Evolutionary conservation across 2,888 invertebrate species (phyloP).

Genomic region (Drosophila planitibia): DNA sequence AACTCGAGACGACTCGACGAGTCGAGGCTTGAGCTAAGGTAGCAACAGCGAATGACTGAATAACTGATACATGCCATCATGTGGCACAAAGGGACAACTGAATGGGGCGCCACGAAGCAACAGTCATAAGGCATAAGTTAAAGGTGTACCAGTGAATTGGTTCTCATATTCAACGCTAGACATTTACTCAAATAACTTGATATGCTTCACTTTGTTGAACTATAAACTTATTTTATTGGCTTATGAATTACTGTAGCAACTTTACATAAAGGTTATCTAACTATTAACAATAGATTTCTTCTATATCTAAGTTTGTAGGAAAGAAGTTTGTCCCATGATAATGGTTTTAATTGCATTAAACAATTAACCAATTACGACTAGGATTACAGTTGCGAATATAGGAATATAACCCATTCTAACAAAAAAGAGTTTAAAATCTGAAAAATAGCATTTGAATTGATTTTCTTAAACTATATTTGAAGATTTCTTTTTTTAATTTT

Average conservation of each 20-base stretch:
- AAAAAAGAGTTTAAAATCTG: not conserved
- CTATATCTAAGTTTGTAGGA: not conserved
- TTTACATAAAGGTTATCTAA: not conserved
- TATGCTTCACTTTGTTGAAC: slow-evolving; percentile 4
- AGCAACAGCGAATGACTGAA: slow-evolving; percentile 42
- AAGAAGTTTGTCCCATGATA: not conserved
- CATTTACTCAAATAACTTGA: not conserved
- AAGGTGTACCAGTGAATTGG: slow-evolving; percentile 28
- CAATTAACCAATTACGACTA: slow-evolving; percentile 9
- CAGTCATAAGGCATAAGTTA: slow-evolving; percentile 3
- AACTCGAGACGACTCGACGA: slow-evolving; percentile 23
- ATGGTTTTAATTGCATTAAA: slow-evolving; percentile 8
- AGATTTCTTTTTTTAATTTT: no score
- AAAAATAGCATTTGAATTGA: no score
- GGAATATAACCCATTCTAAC: not conserved
- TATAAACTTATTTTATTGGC: not conserved
- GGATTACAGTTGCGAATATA: not conserved
- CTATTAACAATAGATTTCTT: not conserved
- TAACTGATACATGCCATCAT: slow-evolving; percentile 51
- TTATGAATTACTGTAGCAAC: not conserved
- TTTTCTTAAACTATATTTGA: no score
- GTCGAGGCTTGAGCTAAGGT: slow-evolving; percentile 15
- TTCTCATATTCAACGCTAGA: slow-evolving; percentile 10
- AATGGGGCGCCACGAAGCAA: slow-evolving; percentile 5
- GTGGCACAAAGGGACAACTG: slow-evolving; percentile 35